Base-by-base conservation (phyloP, 2,888 invertebrate genomes). In the Eupithecia vulgata region DNA sequence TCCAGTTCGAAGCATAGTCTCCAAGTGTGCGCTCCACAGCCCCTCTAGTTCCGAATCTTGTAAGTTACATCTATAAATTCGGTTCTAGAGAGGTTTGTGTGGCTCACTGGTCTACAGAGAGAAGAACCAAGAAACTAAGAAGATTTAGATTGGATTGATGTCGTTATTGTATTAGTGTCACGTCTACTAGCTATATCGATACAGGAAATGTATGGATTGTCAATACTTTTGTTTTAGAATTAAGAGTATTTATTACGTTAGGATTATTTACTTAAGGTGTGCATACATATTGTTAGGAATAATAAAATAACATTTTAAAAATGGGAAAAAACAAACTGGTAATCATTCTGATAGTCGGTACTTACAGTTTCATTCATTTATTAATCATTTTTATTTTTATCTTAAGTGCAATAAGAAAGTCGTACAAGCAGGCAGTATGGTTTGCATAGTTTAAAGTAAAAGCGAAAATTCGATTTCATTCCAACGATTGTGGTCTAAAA, bases 81-180 rank as follows among this genome's bases (percentile, higher is more conserved):
- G 75, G 75, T 75, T 66, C 75, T 75, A 75, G 75, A 72, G 72
- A 72, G 75, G 75, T 75, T 71, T 70, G 68, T 70, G 72, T 71
- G 72, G 68, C 42, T 13, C 67, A 59, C 65, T n/a, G 25, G 17
- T 30, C 68, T 13, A 40, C 35, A 30, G 7, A 37, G 61, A 64
- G 42, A 68, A 12, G 37, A 62, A 5, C 3, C 34, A 34, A 52
- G 25, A 37, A 21, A 59, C 3, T n/a, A 37, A 21, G 37, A 37
- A 21, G 21, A 21, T 21, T 52, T 4, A 21, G 48, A 12, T 52
- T 48, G n/a, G 10, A 48, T 48, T 8, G 12, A 12, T 42, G 3
- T 8, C 8, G 21, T 52, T 52, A 48, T 21, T 10, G 48, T 52
- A 52, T 52, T 52, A 52, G 8, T 21, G 48, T 48, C n/a, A 8